Conservation (phyloP, 2,797 vertebrate species). For the Sebastes itinus region DNA sequence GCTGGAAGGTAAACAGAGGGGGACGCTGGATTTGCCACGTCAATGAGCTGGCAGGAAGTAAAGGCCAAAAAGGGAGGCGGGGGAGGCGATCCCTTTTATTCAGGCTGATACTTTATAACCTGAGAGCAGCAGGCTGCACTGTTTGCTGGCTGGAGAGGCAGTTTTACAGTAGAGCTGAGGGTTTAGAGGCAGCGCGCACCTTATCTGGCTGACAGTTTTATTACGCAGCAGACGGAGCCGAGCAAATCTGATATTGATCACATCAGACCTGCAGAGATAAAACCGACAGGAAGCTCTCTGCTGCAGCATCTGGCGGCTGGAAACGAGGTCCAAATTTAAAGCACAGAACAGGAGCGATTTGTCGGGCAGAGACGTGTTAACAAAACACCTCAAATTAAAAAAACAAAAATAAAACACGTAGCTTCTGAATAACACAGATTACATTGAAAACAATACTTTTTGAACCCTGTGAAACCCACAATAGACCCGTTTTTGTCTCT, state of each 20-base stretch:
- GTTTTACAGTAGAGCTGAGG: constrained; percentile 26
- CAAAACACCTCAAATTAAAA: neutral
- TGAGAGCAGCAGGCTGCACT: constrained; percentile 24
- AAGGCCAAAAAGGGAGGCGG: constrained; percentile 25
- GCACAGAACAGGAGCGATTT: neutral
- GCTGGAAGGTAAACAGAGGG: constrained; percentile 71
- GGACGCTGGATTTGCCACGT: constrained; percentile 65
- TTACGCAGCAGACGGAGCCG: constrained; percentile 20
- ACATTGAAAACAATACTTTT: neutral
- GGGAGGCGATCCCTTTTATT: constrained; percentile 29
- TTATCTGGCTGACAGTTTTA: constrained; percentile 32
- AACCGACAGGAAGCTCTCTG: constrained; percentile 2
- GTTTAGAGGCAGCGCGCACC: neutral
- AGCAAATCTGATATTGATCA: constrained; percentile 22
- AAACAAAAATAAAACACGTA: neutral
- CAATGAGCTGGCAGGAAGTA: constrained; percentile 56
- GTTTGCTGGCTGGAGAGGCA: neutral
- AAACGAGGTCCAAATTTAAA: neutral
- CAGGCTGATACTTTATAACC: constrained; percentile 33
- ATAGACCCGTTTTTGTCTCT: too few relatives aligned
- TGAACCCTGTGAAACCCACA: accelerated
- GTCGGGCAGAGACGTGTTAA: neutral
- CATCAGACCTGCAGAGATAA: constrained; percentile 29
- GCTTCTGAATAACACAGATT: neutral
- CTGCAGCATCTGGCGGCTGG: constrained; percentile 10